Evolutionary conservation across 35 echinoderm and acorn worm species (phyloP), one percentile per base, ranked within the genome.

Genomic region (Holothuria glaberrima): DNA sequence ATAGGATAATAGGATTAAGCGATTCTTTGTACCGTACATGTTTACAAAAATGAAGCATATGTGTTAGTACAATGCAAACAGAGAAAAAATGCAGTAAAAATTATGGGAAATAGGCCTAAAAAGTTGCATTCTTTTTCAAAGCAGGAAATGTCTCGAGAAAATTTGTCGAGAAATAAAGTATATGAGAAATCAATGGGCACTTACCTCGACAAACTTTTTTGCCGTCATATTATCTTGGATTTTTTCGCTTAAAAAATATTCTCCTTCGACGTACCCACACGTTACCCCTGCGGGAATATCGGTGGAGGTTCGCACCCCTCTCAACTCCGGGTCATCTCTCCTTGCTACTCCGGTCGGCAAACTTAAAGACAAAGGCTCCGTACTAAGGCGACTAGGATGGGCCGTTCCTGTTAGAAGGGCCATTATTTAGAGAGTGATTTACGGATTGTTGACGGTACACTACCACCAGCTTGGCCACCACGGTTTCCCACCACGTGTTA

Each of bases 231-330:
- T 84, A 30, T 84, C 80, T 63, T 84, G 48, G 9, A 84, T 59
- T 84, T 84, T 84, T 26, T 84, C 80, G 57, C 80, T 84, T 33
- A 84, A 63, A 61, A 84, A 84, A 63, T 84, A 52, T 84, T 84
- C 80, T 22, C 80, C 80, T 54, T 84, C 80, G 54, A 84, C 80
- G 80, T 84, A 84, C 80, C 80, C 80, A 84, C 80, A 84, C 25
- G 80, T 84, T 62, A 84, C 80, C 59, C 80, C 80, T 84, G 27
- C 80, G 80, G 80, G 80, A 61, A 84, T 84, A 84, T 84, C 80
- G 14, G 80, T 84, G 18, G 80, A 58, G 25, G 80, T 84, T 27
- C 80, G 54, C 27, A 84, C 80, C 80, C 80, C 80, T 63, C 59
- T 48, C 50, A 54, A 17, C 50, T 54, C 50, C 36, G 80, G 80